Conservation (phyloP, 2,888 invertebrate genomes). For the Epsilonema sp. region DNA sequence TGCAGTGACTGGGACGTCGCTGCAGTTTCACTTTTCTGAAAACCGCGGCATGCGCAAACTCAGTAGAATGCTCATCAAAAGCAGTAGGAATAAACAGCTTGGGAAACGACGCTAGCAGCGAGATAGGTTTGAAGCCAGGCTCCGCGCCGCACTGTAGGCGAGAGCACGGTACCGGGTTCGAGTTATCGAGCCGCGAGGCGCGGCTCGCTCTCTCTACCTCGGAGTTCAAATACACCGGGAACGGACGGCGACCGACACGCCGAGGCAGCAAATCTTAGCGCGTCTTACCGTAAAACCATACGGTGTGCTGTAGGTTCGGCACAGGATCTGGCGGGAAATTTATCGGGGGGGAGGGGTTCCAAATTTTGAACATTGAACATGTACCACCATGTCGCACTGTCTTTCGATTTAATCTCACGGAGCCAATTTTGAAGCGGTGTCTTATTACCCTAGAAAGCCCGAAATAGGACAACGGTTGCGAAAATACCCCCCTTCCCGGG, state of each 20-base stretch:
- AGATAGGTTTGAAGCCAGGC: not conserved
- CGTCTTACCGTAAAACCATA: not conserved
- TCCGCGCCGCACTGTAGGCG: not conserved
- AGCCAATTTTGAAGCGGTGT: too few species aligned
- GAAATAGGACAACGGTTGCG: too few species aligned
- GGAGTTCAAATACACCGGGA: not conserved
- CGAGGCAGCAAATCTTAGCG: not conserved
- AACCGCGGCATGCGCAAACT: not conserved
- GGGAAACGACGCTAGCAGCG: not conserved
- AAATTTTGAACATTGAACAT: too few species aligned
- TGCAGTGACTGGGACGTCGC: too few species aligned
- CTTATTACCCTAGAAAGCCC: too few species aligned
- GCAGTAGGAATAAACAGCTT: not conserved
- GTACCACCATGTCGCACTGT: too few species aligned
- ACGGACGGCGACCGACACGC: not conserved
- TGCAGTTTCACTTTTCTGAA: too few species aligned
- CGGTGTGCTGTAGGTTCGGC: too few species aligned
- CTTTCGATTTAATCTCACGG: too few species aligned
- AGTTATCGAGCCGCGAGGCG: not conserved
- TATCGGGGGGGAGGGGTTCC: too few species aligned
- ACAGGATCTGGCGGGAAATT: too few species aligned
- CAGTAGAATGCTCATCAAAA: not conserved
- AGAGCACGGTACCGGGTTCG: not conserved
- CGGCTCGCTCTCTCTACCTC: not conserved
- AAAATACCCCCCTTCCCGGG: too few species aligned